These are phyloP conservation scores for Hyposoter dolosus DNA, from an alignment of 2,888 invertebrate genomes.

Conservation along the genomic window DNA sequence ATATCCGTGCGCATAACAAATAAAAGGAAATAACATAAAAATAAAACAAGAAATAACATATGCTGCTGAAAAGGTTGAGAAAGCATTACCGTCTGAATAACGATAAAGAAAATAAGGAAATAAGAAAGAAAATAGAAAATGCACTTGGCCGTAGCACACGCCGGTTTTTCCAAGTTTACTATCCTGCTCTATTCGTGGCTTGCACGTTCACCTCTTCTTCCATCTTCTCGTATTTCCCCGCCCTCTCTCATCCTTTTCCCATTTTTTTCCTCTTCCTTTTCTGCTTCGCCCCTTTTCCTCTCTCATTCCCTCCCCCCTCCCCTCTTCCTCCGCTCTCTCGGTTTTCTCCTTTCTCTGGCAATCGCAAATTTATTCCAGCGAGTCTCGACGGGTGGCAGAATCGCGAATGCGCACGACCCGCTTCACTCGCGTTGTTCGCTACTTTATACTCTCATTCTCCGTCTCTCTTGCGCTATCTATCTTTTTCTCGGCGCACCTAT, in stretches of 20 bases:
- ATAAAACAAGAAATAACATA: slow-evolving; percentile 19
- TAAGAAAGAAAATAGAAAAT: slow-evolving; percentile 33
- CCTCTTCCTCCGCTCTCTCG: slow-evolving; percentile 52
- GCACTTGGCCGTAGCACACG: slow-evolving; percentile 60
- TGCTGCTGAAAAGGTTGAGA: slow-evolving; percentile 30
- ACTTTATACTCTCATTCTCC: slow-evolving; percentile 79
- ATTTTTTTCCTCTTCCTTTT: slow-evolving; percentile 67
- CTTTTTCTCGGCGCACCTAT: slow-evolving; percentile 56
- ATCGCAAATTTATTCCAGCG: slow-evolving; percentile 83
- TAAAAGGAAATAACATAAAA: slow-evolving; percentile 26
- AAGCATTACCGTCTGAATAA: slow-evolving; percentile 39
- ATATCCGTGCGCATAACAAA: not conserved
- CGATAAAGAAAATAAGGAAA: slow-evolving; percentile 38
- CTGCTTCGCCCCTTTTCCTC: slow-evolving; percentile 68
- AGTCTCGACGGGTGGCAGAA: slow-evolving; percentile 75
- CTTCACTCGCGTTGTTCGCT: slow-evolving; percentile 76
- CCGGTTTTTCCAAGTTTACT: slow-evolving; percentile 62
- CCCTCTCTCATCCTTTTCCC: slow-evolving; percentile 62
- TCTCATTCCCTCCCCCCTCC: slow-evolving; percentile 66
- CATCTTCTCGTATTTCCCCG: slow-evolving; percentile 65
- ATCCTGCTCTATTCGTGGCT: slow-evolving; percentile 39
- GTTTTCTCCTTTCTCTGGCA: slow-evolving; percentile 72
- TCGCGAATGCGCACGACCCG: slow-evolving; percentile 66
- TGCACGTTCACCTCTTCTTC: slow-evolving; percentile 61
- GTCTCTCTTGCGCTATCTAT: slow-evolving; percentile 41